Base-by-base conservation (phyloP, 2,888 invertebrate genomes). In the Coleophora flavipennella region DNA sequence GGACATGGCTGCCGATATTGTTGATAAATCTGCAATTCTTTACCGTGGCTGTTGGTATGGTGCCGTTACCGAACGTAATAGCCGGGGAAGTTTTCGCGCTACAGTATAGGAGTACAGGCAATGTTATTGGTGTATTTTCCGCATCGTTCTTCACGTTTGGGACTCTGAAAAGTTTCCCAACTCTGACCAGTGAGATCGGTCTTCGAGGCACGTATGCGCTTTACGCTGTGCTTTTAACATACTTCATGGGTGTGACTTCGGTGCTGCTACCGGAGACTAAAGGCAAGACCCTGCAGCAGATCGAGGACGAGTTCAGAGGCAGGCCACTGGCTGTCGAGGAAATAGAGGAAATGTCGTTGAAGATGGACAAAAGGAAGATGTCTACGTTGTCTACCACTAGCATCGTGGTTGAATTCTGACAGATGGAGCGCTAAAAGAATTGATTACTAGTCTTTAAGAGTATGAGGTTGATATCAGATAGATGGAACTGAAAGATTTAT, bases 21-120 rank as follows among this genome's bases (percentile, higher is more conserved):
- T 57, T 86, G 52, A 59, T 88, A 33, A 66, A 89, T 52, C 46
- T 77, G 1, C 89, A 89, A 46, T 86, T 86, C 34, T 74, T 85
- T 10, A 83, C 87, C 8, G 78, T 88, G 1, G 81, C 85, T 2
- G 67, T 87, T 1, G 90, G 91, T 0, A 74, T 88, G 56, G 69
- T 88, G 8, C 90, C 91, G 0, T 51, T 92, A 41, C 91, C 91
- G 0, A 91, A 89, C 75, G 87, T 90, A 4, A 86, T 92, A 68
- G 87, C 89, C 28, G 91, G 91, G 0, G 92, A 92, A 58, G 77
- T 92, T 0, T 91, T 90, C 46, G 86, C 91, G 1, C 69, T 87
- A 14, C 79, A 84, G 35, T 86, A 86, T 36, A 77, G 89, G 38
- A 89, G 89, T 14, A 64, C 88, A 0, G 90, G 90, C 1, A 86